A percentile compares a stretch with the other conserved stretches of the same genome.
phyloP scores from a whole-genome alignment of 2,888 invertebrate species.

The Eupsilia transversa region DNA sequence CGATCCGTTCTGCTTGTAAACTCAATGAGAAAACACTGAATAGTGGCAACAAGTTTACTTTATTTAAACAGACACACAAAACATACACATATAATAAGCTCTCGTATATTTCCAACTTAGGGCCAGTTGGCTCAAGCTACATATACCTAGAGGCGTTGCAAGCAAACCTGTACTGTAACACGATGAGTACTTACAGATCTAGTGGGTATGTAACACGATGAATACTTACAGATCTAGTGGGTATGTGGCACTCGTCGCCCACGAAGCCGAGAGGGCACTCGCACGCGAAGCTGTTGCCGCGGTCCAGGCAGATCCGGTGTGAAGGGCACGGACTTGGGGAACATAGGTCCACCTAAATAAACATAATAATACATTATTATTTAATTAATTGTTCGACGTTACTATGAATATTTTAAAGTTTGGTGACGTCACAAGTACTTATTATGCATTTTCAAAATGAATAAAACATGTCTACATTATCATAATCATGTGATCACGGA shows the following conservation, averaged over 20 bases:
- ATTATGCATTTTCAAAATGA: background rate
- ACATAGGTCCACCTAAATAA: constrained; percentile 92
- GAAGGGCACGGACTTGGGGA: constrained; percentile 93
- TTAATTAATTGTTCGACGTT: background rate
- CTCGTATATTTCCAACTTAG: too few species aligned
- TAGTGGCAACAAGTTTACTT: background rate
- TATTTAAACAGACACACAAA: too few species aligned
- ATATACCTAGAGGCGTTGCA: background rate
- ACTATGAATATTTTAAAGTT: background rate
- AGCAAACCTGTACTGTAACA: background rate
- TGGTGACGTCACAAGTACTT: background rate
- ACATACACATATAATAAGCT: background rate
- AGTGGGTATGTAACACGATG: constrained; percentile 92
- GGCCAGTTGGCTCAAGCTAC: too few species aligned
- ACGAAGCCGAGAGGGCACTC: constrained; percentile 93
- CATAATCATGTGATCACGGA: background rate
- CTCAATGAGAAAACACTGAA: too few species aligned
- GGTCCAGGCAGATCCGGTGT: constrained; percentile 93
- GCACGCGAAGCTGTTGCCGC: constrained; percentile 94
- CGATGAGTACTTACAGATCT: constrained; percentile 89
- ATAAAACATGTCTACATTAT: background rate
- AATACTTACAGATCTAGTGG: constrained; percentile 92
- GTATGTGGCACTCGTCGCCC: constrained; percentile 93
- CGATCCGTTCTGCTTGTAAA: background rate
- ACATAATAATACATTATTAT: constrained; percentile 22